Evolutionary conservation across 2,797 vertebrate species (phyloP), one percentile per base, ranked within the genome.

Genomic region (Momotus momota): DNA sequence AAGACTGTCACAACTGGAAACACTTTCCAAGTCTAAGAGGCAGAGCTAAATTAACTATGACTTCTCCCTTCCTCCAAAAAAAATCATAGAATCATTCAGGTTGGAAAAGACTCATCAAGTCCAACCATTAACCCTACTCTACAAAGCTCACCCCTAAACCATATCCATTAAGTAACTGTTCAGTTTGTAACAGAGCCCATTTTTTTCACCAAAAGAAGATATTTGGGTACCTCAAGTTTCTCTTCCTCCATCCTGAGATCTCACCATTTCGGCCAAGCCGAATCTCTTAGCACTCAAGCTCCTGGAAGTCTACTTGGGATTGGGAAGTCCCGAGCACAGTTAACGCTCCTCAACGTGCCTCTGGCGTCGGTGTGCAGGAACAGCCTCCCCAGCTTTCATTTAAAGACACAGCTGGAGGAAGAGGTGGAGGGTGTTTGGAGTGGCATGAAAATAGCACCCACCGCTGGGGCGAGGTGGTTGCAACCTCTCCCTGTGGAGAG

Each of bases 181-280:
- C 35, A 35, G 35, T 35, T 35, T 35, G 35, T 35, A 35, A 35
- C 35, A 35, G 35, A 35, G 52, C 23, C 29, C 27, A 4, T 16
- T 25, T 85, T 80, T 45, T 73, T n/a, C 77, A 75, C 40, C 33
- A 45, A 60, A 92, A 80, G 29, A 94, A 92, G 48, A 12, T 49
- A 41, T 89, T 73, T 38, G 40, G 22, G 51, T 96, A 97, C 96
- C 96, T 96, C 86, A 97, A 22, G 71, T 38, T 86, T 85, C 57
- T 52, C 64, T 29, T 92, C 40, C 40, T 96, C 67, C 13, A 0
- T 82, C 73, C 74, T 12, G 78, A 26, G 57, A 70, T 79, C 51
- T 74, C 64, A 60, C 51, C 77, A 93, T 94, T 45, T 82, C 75
- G 67, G 70, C 86, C n/a, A 60, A 67, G 92, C 45, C 41, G 86